Evolutionary conservation across 2,113 vertebrate genomes (phyloP), one percentile per base, ranked within the genome.

Genomic region (Brachypteracias leptosomus): DNA sequence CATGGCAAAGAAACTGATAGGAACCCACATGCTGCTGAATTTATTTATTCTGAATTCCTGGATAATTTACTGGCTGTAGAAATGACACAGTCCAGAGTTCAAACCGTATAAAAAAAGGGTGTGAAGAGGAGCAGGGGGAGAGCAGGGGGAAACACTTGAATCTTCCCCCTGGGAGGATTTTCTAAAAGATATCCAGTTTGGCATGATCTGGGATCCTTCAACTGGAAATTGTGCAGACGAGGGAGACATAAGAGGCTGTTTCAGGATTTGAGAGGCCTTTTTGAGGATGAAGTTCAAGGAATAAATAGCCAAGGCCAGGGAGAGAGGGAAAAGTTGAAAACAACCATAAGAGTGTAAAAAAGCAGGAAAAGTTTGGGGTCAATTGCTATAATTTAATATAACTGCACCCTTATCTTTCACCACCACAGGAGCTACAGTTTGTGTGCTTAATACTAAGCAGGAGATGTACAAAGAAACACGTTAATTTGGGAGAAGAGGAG

Each of bases 181-280:
- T 68, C 38, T 77, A 14, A 80, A 63, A 55, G 61, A 78, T 80
- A 90, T 26, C 52, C 31, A 16, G 5, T 74, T 84, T 88, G 42
- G n/a, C 40, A 31, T 44, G 47, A 7, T 85, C 95, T 97, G 95
- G 72, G 68, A 77, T 86, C 25, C 44, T 84, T 94, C 95, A 96
- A 0, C 46, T 66, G 40, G 88, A 92, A 95, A 93, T 71, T 90
- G 47, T 91, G 59, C 71, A 81, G 51, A 67, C 0, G 1, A 81
- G 16, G 26, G 59, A 92, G 61, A 49, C 40, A 74, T 4, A 16
- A 74, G 88, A 66, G 38, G 29, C 21, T 81, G 16, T 42, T 93
- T 79, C 79, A 93, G 92, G 75, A 74, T 86, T 7, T 84, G 24
- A 80, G 88, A 90, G 88, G 76, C 49, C 44, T 86, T 89, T 89